phyloP scores from a whole-genome alignment of 2,797 vertebrate genomes.

The Squalus acanthias region DNA sequence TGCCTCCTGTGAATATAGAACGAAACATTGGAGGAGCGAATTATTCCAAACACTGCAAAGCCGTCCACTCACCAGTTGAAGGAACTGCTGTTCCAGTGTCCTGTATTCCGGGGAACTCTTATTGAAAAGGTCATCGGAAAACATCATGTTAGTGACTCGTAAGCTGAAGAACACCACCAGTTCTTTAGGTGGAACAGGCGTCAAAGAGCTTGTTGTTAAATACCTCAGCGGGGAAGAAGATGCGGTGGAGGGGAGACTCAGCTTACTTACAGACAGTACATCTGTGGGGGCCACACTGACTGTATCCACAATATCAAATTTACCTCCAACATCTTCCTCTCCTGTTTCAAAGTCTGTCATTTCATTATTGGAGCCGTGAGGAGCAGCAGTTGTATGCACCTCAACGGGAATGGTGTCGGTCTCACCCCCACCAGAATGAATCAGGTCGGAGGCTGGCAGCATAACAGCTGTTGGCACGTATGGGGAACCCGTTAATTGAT shows the following conservation, averaged over 20 bases:
- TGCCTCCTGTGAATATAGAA: not conserved
- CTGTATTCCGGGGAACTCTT: slow-evolving; percentile 77
- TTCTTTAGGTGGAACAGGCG: slow-evolving; percentile 63
- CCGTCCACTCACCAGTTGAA: slow-evolving; percentile 73
- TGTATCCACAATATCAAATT: slow-evolving; percentile 46
- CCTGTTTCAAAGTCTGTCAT: slow-evolving; percentile 13
- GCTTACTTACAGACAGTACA: slow-evolving; percentile 53
- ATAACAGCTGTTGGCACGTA: slow-evolving; percentile 28
- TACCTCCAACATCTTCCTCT: slow-evolving; percentile 48
- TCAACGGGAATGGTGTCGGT: not conserved
- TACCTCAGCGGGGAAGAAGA: slow-evolving; percentile 56
- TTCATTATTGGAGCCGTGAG: not conserved
- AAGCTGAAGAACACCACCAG: slow-evolving; percentile 89
- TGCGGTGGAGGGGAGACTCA: slow-evolving; percentile 48
- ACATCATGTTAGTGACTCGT: slow-evolving; percentile 79
- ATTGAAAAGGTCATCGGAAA: slow-evolving; percentile 83
- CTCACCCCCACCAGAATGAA: not conserved
- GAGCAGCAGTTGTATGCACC: slow-evolving; percentile 21
- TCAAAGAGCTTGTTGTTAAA: slow-evolving; percentile 69
- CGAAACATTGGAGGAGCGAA: not conserved
- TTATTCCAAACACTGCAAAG: not conserved
- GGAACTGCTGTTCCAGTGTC: slow-evolving; percentile 72
- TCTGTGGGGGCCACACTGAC: slow-evolving; percentile 48
- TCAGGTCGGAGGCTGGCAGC: not conserved
- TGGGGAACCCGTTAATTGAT: slow-evolving; percentile 20